Percentiles rank a stretch among this genome's conserved stretches.
Evolutionary conservation across 2,888 invertebrate genomes (phyloP).

Genomic region (Eretmocerus hayati): DNA sequence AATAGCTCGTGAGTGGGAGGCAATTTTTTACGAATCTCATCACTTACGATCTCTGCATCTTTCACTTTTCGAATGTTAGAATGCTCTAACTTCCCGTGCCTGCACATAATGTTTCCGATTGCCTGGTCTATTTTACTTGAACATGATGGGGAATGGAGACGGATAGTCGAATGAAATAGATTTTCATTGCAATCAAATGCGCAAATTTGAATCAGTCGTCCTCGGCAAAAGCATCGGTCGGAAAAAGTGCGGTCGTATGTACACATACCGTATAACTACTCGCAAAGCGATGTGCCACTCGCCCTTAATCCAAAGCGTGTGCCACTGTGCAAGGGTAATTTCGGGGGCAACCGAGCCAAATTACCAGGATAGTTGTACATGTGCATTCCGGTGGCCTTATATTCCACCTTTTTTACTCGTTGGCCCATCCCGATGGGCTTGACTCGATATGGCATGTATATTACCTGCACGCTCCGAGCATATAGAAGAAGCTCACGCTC

Average conservation of each 20-base stretch:
- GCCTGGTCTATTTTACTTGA: too few species aligned
- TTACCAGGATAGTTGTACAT: slow-evolving; percentile 16
- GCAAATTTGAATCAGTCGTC: slow-evolving; percentile 4
- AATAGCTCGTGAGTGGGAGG: too few species aligned
- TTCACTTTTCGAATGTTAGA: too few species aligned
- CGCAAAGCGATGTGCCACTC: slow-evolving; percentile 1
- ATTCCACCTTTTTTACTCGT: not conserved
- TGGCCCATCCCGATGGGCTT: not conserved
- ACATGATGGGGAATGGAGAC: too few species aligned
- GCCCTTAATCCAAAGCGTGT: slow-evolving; percentile 19
- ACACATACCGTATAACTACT: too few species aligned
- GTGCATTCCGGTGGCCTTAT: too few species aligned
- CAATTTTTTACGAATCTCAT: too few species aligned
- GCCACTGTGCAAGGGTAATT: slow-evolving; percentile 15
- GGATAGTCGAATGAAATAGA: not conserved
- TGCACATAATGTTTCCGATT: too few species aligned
- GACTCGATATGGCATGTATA: not conserved
- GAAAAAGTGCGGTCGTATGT: not conserved
- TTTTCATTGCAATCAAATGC: slow-evolving; percentile 2
- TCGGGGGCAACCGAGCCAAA: slow-evolving; percentile 15
- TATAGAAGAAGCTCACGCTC: not conserved
- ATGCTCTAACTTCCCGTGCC: too few species aligned
- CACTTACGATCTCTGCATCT: too few species aligned
- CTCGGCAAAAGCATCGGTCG: not conserved
- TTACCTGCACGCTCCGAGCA: slow-evolving; percentile 5